Evolutionary conservation across 92 coral and sea anemone species (phyloP).

Genomic region (Epizoanthus stellaris): DNA sequence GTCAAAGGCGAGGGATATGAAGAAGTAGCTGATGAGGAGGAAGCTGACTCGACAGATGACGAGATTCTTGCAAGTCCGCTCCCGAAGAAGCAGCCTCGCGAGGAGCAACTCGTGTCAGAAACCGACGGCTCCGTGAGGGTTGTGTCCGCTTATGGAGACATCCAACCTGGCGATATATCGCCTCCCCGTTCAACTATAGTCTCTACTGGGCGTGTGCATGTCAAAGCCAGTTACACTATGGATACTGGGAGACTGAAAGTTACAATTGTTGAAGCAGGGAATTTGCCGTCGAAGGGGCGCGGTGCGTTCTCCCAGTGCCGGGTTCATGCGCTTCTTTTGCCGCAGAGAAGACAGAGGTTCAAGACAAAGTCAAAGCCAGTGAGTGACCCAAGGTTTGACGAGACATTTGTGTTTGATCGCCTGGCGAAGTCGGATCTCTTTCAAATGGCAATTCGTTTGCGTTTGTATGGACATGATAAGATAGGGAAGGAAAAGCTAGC

Average conservation of each 20-base stretch:
- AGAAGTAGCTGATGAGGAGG: constrained; percentile 79
- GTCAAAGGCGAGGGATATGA: constrained; percentile 70
- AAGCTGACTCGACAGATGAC: constrained; percentile 12
- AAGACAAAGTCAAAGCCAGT: constrained; percentile 83
- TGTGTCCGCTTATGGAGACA: constrained; percentile 74
- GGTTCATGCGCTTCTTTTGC: constrained; percentile 84
- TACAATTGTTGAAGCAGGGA: constrained; percentile 79
- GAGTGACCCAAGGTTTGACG: constrained; percentile 83
- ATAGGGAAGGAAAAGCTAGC: constrained; percentile 84
- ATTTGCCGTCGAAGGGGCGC: constrained; percentile 85
- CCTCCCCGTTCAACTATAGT: constrained; percentile 26
- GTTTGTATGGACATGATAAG: constrained; percentile 84
- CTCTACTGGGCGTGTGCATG: constrained; percentile 70
- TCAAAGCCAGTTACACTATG: constrained; percentile 67
- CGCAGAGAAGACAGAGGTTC: constrained; percentile 85
- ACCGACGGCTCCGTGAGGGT: constrained; percentile 51
- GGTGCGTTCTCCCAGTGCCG: constrained; percentile 86
- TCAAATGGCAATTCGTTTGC: constrained; percentile 81
- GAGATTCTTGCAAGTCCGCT: constrained; percentile 21
- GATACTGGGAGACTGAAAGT: constrained; percentile 79
- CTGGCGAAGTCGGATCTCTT: constrained; percentile 83
- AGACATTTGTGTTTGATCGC: constrained; percentile 93
- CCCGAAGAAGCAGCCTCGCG: constrained; percentile 28
- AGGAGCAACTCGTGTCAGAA: constrained; percentile 38
- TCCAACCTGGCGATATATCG: constrained; percentile 58